Evolutionary conservation across 2,797 vertebrate species (phyloP), one percentile per base, ranked within the genome.

Genomic region (Onychomys torridus): DNA sequence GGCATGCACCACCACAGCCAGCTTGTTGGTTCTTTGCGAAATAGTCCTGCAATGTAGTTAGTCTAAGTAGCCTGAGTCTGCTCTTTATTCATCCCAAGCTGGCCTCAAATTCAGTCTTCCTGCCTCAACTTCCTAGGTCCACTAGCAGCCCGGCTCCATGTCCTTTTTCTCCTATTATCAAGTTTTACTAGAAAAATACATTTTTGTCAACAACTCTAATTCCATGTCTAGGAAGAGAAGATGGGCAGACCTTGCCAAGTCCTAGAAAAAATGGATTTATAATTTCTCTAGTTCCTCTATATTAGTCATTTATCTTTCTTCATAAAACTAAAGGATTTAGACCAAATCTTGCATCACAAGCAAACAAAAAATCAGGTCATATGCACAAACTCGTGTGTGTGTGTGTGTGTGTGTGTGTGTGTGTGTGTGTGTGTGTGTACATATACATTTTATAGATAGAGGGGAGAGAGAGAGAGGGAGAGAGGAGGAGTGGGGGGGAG

Each of bases 351-450:
- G 89, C 63, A 71, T 97, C 37, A 71, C 25, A 87, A 87, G 73
- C 69, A 86, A 96, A 94, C 61, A 96, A 89, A 89, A 93, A 95
- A 79, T 23, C 83, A 89, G 78, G 78, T 89, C 67, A 94, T 61
- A 67, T 52, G 85, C 19, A 46, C 27, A 84, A 13, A 37, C 52
- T 55, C 14, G 1, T 0, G 52, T 55, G 52, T 55, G 52, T 55
- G 52, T 52, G 52, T 52, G 52, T 52, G 11, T 52, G 49, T 49
- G 49, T 49, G 49, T 52, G 49, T 52, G 46, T 49, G 46, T 49
- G 49, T 12, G 49, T 52, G 49, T 52, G 49, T 52, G 49, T 52
- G 49, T 16, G 5, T 61, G 2, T 57, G 0, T 13, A 34, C 19
- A n/a, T 34, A 83, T 4, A 83, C 57, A 83, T 16, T 59, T 40